Evolutionary conservation across 2,888 invertebrate genomes (phyloP), one percentile per base, ranked within the genome.

Genomic region (Philonicus albiceps): DNA sequence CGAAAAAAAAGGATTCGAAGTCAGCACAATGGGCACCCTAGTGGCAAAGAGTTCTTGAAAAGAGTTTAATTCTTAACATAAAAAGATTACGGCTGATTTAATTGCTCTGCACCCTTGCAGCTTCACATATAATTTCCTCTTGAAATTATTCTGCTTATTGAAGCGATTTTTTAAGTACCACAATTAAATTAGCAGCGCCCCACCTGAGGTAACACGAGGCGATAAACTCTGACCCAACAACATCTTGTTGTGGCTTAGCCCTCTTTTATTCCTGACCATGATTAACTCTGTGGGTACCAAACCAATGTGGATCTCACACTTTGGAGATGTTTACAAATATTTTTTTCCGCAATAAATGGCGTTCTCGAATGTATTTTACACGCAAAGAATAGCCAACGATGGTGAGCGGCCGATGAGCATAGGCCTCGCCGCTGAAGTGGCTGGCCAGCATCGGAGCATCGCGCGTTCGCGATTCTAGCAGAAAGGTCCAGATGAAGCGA

Each of bases 401-500:
- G 40, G 30, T 27, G 40, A 78, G 43, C 78, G 78, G 16, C 31
- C 31, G 34, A 74, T 13, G 31, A 73, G 34, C 34, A 74, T 74
- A 31, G 31, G 27, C 78, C 78, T 37, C 37, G 11, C 49, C 43
- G 37, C 43, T 16, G 22, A 43, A 64, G 22, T 64, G 49, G 27
- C 78, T 27, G 64, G 64, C 64, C 22, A 19, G 64, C 64, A 19
- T 64, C 8, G 16, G 27, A 27, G 64, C 64, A 64, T 64, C 64
- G 64, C 8, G 64, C 22, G 64, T 64, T 78, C 78, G 27, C 49
- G 49, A 5, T 53, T 78, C 78, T 78, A 22, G 22, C 49, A 43
- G 78, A 78, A 49, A 78, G 49, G 43, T 49, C 49, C 78, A 64
- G 81, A 83, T 83, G 55, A 31, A 85, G 73, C 84, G 86, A 87